Conservation (phyloP, 2,888 invertebrate genomes). For the Electrophaes corylata region DNA sequence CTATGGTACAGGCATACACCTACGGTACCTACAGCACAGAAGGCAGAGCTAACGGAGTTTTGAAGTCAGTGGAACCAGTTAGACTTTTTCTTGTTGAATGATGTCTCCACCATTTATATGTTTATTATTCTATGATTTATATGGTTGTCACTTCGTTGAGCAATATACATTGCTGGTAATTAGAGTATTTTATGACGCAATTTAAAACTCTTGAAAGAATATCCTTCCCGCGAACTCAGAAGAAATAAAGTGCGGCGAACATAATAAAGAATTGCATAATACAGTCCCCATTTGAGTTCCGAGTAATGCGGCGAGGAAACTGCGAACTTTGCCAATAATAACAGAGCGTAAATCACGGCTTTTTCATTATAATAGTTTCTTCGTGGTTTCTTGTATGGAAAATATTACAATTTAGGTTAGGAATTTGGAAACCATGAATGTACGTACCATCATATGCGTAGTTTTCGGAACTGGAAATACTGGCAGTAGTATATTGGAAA, state of each 20-base stretch:
- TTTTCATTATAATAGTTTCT: conserved; percentile 48
- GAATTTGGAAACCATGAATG: neutral
- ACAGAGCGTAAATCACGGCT: conserved; percentile 55
- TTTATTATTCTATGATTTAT: too few relatives aligned
- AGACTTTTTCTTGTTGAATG: too few relatives aligned
- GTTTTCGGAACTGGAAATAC: too few relatives aligned
- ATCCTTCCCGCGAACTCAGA: neutral
- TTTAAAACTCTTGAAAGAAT: conserved; percentile 4
- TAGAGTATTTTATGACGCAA: neutral
- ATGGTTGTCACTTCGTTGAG: too few relatives aligned
- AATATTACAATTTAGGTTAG: conserved; percentile 8
- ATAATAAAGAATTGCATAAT: conserved; percentile 37
- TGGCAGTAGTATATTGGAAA: too few relatives aligned
- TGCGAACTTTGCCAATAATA: conserved; percentile 62
- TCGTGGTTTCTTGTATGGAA: conserved; percentile 25
- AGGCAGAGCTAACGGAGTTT: too few relatives aligned
- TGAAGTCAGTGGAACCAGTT: too few relatives aligned
- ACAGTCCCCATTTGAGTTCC: conserved; percentile 32
- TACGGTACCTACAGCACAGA: too few relatives aligned
- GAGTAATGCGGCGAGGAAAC: conserved; percentile 32
- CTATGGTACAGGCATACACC: too few relatives aligned
- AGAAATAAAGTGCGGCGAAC: conserved; percentile 15
- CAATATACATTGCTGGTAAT: too few relatives aligned
- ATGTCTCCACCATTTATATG: too few relatives aligned
- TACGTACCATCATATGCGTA: too few relatives aligned